Conservation (phyloP, 1,140 invertebrate species). For the Bombus vancouverensis region DNA sequence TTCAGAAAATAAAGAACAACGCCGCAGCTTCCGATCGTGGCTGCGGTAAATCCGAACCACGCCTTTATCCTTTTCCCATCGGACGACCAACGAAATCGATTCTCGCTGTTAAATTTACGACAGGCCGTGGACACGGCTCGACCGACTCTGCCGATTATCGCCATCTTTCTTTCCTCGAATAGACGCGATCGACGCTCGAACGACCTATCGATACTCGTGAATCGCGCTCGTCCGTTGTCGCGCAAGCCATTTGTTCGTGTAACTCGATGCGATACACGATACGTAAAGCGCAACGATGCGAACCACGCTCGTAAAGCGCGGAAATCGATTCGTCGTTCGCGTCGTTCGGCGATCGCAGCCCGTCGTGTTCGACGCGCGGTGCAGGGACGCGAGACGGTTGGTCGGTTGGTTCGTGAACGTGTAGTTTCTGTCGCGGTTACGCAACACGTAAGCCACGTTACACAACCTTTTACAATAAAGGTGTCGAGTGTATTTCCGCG, state of each 20-base stretch:
- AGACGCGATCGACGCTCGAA: background rate
- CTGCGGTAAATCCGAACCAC: slow-evolving; percentile 2
- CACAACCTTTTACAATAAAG: slow-evolving; percentile 78
- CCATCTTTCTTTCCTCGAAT: background rate
- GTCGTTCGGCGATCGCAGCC: no score
- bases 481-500: slow-evolving; percentile 74
- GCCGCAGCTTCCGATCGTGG: slow-evolving; percentile 50
- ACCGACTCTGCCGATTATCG: background rate
- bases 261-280: no score
- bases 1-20: slow-evolving; percentile 52
- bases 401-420: background rate
- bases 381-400: background rate
- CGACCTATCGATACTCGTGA: background rate
- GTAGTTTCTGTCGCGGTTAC: slow-evolving; percentile 59
- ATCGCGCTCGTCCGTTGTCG: background rate
- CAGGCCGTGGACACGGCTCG: background rate
- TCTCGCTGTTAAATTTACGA: background rate
- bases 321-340: no score
- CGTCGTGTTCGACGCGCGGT: no score
- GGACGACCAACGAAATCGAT: background rate
- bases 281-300: no score
- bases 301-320: no score
- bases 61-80: background rate
- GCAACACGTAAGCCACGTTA: slow-evolving; percentile 67
- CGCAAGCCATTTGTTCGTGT: no score